Evolutionary conservation across 2,113 vertebrate species (phyloP), one percentile per base, ranked within the genome.

Genomic region (Gallinago paraguaiae): DNA sequence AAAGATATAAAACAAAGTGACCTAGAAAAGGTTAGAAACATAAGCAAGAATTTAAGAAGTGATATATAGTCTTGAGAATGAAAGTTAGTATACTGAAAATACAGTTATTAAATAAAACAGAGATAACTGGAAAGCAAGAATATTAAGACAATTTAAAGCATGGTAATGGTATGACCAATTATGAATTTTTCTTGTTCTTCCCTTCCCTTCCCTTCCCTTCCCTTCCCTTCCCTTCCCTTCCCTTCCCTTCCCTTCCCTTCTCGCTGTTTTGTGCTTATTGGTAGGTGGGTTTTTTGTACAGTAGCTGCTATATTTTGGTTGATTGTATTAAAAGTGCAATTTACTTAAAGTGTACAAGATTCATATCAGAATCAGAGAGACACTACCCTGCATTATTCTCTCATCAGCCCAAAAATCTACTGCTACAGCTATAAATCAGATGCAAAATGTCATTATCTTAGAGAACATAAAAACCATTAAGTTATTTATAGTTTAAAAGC

Each of bases 1-100:
- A 94, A 90, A 90, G 76, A 76, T 92, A 70, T 45, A 97, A 93
- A 91, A 6, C 60, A 95, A 95, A 94, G 83, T 97, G 91, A 97
- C 91, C 91, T 96, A 96, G 92, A 95, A 96, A 86, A 95, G 19
- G 25, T 77, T 92, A 64, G 27, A 83, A 88, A 76, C 33, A 27
- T 28, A 74, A 64, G 24, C 11, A 74, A 61, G 80, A 84, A 43
- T 80, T 86, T 51, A 8, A 59, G 86, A 79, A 67, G 59, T 30
- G 25, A 67, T 57, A 37, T 20, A 33, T 4, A 67, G 17, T 46
- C 11, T 33, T 45, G 39, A 74, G n/a, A 82, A 65, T 74, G 2
- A 46, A 92, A 80, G 5, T 48, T 33, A 51, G 13, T 64, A 39
- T 51, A 43, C 33, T 57, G 33, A 79, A 93, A 74, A 72, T 46